These are phyloP conservation scores for Pocillopora verrucosa DNA, from an alignment of 64 coral and sea anemone species.

Conservation along the genomic window DNA sequence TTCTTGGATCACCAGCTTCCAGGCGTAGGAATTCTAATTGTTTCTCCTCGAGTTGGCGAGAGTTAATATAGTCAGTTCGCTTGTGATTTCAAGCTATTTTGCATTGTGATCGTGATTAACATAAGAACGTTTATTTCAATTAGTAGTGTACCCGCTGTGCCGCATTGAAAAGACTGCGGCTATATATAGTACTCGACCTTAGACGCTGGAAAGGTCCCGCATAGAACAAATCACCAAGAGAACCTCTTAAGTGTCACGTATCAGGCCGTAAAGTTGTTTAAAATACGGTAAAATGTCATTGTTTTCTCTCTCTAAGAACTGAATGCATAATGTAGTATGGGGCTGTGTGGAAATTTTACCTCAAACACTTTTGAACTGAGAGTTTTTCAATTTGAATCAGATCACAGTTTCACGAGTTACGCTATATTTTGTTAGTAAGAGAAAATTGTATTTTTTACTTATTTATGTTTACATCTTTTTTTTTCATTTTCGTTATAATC, in stretches of 20 bases:
- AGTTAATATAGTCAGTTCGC: background rate
- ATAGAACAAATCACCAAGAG: too few relatives aligned
- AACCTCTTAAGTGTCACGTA: too few relatives aligned
- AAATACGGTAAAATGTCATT: background rate
- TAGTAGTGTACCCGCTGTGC: background rate
- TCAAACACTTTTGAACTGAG: background rate
- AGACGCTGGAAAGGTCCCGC: background rate
- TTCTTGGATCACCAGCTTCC: background rate
- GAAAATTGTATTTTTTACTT: too few relatives aligned
- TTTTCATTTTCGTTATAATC: too few relatives aligned
- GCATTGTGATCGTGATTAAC: constrained; percentile 20
- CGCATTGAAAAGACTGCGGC: background rate
- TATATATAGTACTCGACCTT: background rate
- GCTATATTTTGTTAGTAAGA: too few relatives aligned
- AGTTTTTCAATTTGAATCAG: too few relatives aligned
- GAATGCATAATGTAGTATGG: background rate
- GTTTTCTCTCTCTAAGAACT: too few relatives aligned
- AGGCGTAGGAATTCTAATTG: too few relatives aligned
- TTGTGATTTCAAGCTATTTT: background rate
- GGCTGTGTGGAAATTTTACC: background rate
- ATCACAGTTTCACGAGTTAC: too few relatives aligned
- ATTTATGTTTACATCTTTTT: too few relatives aligned
- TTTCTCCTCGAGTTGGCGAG: background rate
- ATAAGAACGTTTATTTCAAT: background rate
- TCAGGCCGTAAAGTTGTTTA: too few relatives aligned